Evolutionary conservation across 2,797 vertebrate genomes (phyloP).

Genomic region (Ficedula albicollis): DNA sequence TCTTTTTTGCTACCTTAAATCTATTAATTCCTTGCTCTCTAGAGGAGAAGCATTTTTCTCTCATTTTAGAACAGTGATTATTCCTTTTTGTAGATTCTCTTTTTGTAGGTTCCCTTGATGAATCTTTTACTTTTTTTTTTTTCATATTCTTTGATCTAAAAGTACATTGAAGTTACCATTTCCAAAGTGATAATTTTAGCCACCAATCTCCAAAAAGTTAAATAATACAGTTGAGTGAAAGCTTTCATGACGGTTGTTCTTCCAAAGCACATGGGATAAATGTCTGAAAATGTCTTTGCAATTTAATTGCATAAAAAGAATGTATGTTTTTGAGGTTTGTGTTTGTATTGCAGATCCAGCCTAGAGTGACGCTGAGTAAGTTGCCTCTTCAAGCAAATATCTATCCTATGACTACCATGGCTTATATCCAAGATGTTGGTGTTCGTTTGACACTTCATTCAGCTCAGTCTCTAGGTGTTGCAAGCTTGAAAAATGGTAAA

Average conservation of each 20-base stretch:
- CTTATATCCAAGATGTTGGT: constrained; percentile 83
- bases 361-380: constrained; percentile 83
- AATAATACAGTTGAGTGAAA: background rate
- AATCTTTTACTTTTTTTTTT: constrained; percentile 17
- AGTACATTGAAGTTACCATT: background rate
- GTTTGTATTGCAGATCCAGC: constrained; percentile 84
- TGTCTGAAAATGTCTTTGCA: constrained; percentile 29
- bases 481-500: constrained; percentile 83
- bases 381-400: constrained; percentile 93
- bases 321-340: background rate
- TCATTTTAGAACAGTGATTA: background rate
- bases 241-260: background rate
- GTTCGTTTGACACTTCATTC: constrained; percentile 84
- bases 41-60: background rate
- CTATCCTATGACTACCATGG: constrained; percentile 89
- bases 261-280: background rate
- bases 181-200: constrained; percentile 4
- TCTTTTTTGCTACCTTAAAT: background rate
- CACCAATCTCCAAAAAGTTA: background rate
- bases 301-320: constrained; percentile 24
- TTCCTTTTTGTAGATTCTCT: background rate
- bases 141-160: constrained; percentile 31
- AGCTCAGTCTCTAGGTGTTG: constrained; percentile 87
- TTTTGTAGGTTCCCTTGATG: constrained; percentile 3
- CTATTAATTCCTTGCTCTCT: background rate